Conservation (phyloP, 2,797 vertebrate species). For the Heterohyrax brucei region DNA sequence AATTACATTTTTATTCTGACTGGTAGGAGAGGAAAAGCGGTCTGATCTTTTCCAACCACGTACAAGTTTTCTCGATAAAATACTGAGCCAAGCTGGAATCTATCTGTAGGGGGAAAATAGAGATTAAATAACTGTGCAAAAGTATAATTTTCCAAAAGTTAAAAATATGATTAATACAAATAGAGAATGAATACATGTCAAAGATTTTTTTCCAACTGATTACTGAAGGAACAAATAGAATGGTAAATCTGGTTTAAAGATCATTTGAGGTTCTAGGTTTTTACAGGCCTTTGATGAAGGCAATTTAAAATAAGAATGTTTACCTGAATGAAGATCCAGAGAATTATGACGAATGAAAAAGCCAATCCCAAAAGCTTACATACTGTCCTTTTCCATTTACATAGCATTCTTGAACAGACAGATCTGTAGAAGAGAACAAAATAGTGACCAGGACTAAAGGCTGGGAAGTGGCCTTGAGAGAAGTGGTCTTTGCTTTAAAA, state of each 20-base stretch:
- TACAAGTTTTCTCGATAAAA: conserved; percentile 49
- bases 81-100: not conserved
- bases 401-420: not conserved
- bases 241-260: not conserved
- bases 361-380: not conserved
- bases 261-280: not conserved
- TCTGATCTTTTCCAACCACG: conserved; percentile 42
- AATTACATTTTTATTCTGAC: conserved; percentile 40
- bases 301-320: conserved; percentile 14
- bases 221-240: not conserved
- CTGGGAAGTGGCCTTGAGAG: not conserved
- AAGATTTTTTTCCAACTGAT: not conserved
- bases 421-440: not conserved
- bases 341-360: not conserved
- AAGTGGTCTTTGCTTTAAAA: not conserved
- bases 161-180: conserved; percentile 13
- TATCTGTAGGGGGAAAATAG: not conserved
- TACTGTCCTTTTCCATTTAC: not conserved
- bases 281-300: not conserved
- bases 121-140: conserved; percentile 7
- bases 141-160: conserved; percentile 36
- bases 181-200: not conserved
- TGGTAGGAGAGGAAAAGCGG: not conserved
- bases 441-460: not conserved
- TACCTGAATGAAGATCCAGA: not conserved